Evolutionary conservation across 1,140 invertebrate species (phyloP), one percentile per base, ranked within the genome.

Genomic region (Philotrypesis tridentata): DNA sequence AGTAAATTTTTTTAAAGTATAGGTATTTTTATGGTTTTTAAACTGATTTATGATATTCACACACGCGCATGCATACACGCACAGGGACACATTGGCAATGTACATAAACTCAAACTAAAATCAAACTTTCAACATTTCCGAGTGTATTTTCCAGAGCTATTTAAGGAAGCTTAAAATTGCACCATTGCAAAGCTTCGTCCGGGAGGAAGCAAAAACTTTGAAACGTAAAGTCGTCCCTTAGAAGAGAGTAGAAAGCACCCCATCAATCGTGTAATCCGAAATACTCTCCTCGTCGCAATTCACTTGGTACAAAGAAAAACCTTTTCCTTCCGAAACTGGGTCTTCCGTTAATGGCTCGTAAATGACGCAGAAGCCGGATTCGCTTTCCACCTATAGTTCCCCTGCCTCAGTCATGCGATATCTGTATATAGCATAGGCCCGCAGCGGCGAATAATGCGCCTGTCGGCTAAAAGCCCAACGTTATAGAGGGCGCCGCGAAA

Each of bases 331-430:
- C 21, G 14, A 8, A 9, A 0, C 72, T 29, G n/a, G 37, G 33
- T 48, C 40, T 25, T 68, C 27, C 29, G 55, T 48, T 79, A 70
- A 79, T 79, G 65, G 76, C 40, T 79, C 76, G n/a, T 79, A 79
- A 79, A 79, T n/a, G 76, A 7, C 6, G 23, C 21, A 31, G 40
- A 6, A 37, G 43, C n/a, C 12, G 14, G 61, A 79, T 31, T 48
- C 25, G 12, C 23, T 29, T 31, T 23, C 63, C 63, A 23, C 60
- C 12, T 23, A 23, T 67, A 27, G 25, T 63, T 31, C 55, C 14
- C 21, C 21, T 37, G 11, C 17, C 61, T 33, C 31, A 55, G 21
- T 55, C 48, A 67, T 77, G 61, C 61, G 48, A 67, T 40, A 48
- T 17, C 31, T n/a, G 21, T 31, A 21, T 25, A 60, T n/a, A 5